A percentile compares a stretch with the other conserved stretches of the same genome.
These are phyloP conservation scores for Xiphophorus birchmanni DNA, from an alignment of 2,797 vertebrate genomes.

Conservation along the genomic window DNA sequence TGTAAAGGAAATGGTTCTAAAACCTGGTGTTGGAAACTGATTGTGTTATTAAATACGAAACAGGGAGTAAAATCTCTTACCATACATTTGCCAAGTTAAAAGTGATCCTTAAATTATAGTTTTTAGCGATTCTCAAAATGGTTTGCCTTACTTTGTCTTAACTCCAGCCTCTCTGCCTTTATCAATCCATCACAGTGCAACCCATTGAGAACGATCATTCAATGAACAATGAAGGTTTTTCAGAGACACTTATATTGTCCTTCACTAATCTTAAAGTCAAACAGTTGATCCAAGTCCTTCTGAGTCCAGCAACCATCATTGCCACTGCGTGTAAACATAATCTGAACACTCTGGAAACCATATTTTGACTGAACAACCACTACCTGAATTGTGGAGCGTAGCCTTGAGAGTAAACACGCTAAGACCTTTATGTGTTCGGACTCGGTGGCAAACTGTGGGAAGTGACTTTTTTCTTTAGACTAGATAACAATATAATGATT, in stretches of 20 bases:
- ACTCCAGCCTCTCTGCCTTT: neutral
- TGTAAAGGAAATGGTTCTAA: neutral
- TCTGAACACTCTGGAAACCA: neutral
- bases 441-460: neutral
- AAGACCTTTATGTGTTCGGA: too few relatives aligned
- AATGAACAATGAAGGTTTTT: neutral
- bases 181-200: neutral
- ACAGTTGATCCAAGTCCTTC: neutral
- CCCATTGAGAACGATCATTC: neutral
- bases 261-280: too few relatives aligned
- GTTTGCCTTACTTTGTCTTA: too few relatives aligned
- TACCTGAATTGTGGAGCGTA: neutral
- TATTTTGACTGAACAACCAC: neutral
- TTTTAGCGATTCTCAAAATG: too few relatives aligned
- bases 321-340: neutral
- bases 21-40: neutral
- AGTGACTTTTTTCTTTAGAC: neutral
- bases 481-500: neutral
- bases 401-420: too few relatives aligned
- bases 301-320: neutral
- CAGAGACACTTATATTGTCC: too few relatives aligned
- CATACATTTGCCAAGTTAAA: neutral
- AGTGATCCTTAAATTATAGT: neutral
- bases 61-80: neutral
- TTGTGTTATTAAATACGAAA: neutral